Base-by-base conservation (phyloP, 2,797 vertebrate species). In the Cossypha dichroa region DNA sequence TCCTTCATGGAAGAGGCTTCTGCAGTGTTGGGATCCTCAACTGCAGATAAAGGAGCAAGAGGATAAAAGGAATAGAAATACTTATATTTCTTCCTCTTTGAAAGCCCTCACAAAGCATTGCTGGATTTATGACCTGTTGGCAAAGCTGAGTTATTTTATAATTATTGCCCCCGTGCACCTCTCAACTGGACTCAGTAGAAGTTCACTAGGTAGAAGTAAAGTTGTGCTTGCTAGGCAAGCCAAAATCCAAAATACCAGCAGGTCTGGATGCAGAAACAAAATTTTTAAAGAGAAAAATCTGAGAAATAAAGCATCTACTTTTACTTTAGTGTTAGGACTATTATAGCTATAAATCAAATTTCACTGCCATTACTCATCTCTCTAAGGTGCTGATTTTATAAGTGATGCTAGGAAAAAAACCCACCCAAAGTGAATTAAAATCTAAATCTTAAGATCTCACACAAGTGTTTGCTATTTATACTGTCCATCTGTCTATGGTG, bases 291-390 rank as follows among this genome's bases (percentile, higher is more conserved):
- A 86, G 55, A 90, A 78, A 91, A 63, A 67, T 43, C 17, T 77
- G n/a, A 93, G 48, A 89, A 82, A 62, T 74, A 69, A 93, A 89
- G 17, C 34, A 70, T 93, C 72, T 75, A 34, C 38, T 66, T 81
- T 62, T 75, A 85, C 45, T 90, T 86, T 15, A 90, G 55, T 64
- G 82, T 75, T 84, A 70, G 77, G 55, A 78, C 33, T 88, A 15
- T 68, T 89, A 54, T 34, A 83, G 46, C 48, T 83, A 38, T 93
- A 86, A 83, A 91, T 92, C 85, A 67, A 26, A 84, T 92, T 85
- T 51, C 8, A 49, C 46, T 48, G 38, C 75, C 23, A 6, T 87
- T 78, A 81, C 17, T 91, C 49, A 51, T 69, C 15, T 72, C 51
- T 85, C n/a, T 7, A 20, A 59, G 40, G 52, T 87, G 68, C n/a